phyloP scores from a whole-genome alignment of 2,113 vertebrate species.

The human region DNA sequence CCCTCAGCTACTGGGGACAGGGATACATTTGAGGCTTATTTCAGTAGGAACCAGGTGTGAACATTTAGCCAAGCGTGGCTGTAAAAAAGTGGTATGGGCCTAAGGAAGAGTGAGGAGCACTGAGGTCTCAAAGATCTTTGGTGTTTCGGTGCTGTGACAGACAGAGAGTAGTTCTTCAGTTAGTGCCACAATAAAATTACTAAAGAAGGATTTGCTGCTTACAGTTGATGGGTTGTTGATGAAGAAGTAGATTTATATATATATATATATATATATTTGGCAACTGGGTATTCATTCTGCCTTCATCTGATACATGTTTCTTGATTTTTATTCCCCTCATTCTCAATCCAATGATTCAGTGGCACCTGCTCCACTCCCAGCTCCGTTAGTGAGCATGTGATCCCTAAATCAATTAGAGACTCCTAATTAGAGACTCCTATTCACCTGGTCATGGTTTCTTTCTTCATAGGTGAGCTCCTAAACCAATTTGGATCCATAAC shows the following conservation, averaged over 20 bases:
- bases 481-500: background rate
- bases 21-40: background rate
- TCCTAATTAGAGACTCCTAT: background rate
- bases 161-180: background rate
- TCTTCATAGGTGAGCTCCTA: background rate
- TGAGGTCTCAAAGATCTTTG: background rate
- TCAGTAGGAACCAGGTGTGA: background rate
- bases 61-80: background rate
- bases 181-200: background rate
- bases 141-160: background rate
- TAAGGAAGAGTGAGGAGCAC: background rate
- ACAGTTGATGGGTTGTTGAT: background rate
- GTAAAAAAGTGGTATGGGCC: background rate
- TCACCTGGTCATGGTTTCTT: background rate
- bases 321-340: conserved; percentile 28
- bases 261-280: background rate
- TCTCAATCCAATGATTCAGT: background rate
- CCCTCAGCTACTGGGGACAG: background rate
- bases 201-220: background rate
- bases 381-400: background rate
- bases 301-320: background rate
- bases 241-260: background rate
- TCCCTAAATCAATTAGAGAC: background rate
- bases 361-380: background rate
- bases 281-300: background rate